A percentile compares a stretch with the other conserved stretches of the same genome.
These are phyloP conservation scores for Acropora tenuis DNA, from an alignment of 64 coral and sea anemone species.

Conservation along the genomic window DNA sequence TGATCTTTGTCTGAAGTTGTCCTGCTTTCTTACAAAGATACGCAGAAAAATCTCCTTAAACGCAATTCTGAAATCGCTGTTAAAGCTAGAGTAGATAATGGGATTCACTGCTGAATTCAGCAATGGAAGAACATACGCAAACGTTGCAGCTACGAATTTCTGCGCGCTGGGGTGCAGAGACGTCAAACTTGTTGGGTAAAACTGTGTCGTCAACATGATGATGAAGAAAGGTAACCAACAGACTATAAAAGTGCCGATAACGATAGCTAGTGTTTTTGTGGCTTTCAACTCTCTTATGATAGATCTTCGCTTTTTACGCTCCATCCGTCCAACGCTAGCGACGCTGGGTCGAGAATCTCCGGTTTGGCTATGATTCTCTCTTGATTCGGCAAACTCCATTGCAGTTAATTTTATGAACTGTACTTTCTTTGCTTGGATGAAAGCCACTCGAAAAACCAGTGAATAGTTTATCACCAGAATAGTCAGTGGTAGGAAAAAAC, in stretches of 20 bases:
- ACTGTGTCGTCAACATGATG: slow-evolving; percentile 81
- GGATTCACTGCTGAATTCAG: slow-evolving; percentile 87
- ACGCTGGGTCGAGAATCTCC: slow-evolving; percentile 57
- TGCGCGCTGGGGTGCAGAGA: slow-evolving; percentile 38
- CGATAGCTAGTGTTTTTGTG: slow-evolving; percentile 88
- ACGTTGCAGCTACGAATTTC: slow-evolving; percentile 55
- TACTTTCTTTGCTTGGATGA: slow-evolving; percentile 79
- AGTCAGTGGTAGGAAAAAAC: slow-evolving; percentile 78
- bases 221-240: slow-evolving; percentile 91
- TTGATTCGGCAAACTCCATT: slow-evolving; percentile 29
- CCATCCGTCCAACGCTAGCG: slow-evolving; percentile 72
- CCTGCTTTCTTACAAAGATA: slow-evolving; percentile 37
- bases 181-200: slow-evolving; percentile 39
- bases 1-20: not conserved
- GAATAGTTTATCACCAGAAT: slow-evolving; percentile 85
- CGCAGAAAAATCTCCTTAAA: slow-evolving; percentile 86
- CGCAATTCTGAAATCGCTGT: slow-evolving; percentile 79
- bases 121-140: slow-evolving; percentile 83
- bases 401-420: slow-evolving; percentile 36
- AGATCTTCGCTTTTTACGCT: slow-evolving; percentile 75
- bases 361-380: slow-evolving; percentile 29
- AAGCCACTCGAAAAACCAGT: slow-evolving; percentile 80
- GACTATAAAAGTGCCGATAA: slow-evolving; percentile 83
- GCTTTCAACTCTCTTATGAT: slow-evolving; percentile 91
- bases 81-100: slow-evolving; percentile 92